Evolutionary conservation across 37 sponge, comb jelly and placozoan genomes (phyloP), one percentile per base, ranked within the genome.

Genomic region (Agelas oroides): DNA sequence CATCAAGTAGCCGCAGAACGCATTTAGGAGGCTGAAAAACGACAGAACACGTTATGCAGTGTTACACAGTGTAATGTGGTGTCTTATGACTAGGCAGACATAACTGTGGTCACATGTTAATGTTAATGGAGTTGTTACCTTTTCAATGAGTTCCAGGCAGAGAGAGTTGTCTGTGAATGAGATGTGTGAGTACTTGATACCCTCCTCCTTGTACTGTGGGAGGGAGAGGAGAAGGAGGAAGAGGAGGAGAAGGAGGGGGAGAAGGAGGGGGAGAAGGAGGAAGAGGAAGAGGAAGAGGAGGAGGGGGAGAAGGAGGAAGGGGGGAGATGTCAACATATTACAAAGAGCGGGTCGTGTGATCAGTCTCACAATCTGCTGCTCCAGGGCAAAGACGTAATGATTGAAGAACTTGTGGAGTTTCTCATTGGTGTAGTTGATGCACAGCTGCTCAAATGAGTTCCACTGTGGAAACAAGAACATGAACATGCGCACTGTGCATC

Each of bases 331-430:
- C 38, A 62, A 40, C 40, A 16, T 14, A 65, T 2, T 30, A 11
- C 27, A 30, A 64, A 23, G 27, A 8, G 12, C 23, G 27, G 17
- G 40, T 30, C 71, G 35, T 11, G 23, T 23, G 31, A 70, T 13
- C 23, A 70, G 5, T n/a, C 94, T 82, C 30, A 96, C 97, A 39
- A 85, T 90, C 27, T 89, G 80, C 39, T 97, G 98, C 73, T 95
- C 98, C 55, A 95, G 79, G 18, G 87, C 79, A 83, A 97, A 97
- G 32, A 95, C 95, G 64, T 97, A 92, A 69, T 97, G 95, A 57
- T 93, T 97, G 89, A 97, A 95, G 81, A 95, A 97, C 81, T 92
- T 97, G 91, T 97, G 98, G 39, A 97, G 81, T 66, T 97, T 97
- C 68, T 97, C 98, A 68, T 97, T 97, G 17, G 95, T 95, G 89